Evolutionary conservation across 2,888 invertebrate species (phyloP).

Genomic region (Thymelicus lineola): DNA sequence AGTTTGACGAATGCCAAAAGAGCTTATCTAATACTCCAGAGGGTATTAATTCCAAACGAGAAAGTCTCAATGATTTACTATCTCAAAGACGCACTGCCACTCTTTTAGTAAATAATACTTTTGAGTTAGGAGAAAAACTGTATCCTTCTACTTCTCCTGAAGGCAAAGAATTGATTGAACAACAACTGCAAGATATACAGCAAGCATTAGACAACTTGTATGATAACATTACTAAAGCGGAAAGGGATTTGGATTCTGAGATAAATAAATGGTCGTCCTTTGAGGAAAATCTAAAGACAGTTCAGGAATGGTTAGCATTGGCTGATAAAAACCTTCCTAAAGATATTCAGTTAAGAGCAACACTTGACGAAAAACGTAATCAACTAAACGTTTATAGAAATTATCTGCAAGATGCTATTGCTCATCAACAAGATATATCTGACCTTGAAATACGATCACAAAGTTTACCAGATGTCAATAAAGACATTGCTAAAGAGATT

Average conservation of each 20-base stretch:
- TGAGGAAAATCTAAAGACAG: slow-evolving; percentile 92
- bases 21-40: slow-evolving; percentile 87
- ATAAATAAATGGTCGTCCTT: slow-evolving; percentile 95
- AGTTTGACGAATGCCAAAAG: slow-evolving; percentile 88
- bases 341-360: slow-evolving; percentile 92
- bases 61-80: slow-evolving; percentile 89
- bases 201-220: slow-evolving; percentile 92
- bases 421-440: slow-evolving; percentile 93
- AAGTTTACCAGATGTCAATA: slow-evolving; percentile 91
- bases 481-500: slow-evolving; percentile 90
- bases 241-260: slow-evolving; percentile 93
- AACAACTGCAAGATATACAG: slow-evolving; percentile 93
- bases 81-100: slow-evolving; percentile 91
- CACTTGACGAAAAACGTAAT: slow-evolving; percentile 95
- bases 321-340: slow-evolving; percentile 91
- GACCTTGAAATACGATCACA: slow-evolving; percentile 92
- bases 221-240: slow-evolving; percentile 91
- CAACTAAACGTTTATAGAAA: slow-evolving; percentile 94
- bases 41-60: slow-evolving; percentile 88
- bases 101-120: slow-evolving; percentile 91
- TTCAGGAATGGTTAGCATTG: slow-evolving; percentile 91
- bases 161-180: slow-evolving; percentile 93
- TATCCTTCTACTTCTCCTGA: slow-evolving; percentile 94
- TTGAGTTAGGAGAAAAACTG: slow-evolving; percentile 94
- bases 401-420: slow-evolving; percentile 92